A percentile compares a stretch with the other conserved stretches of the same genome.
These are phyloP conservation scores for Tholera decimalis DNA, from an alignment of 2,888 invertebrate species.

Conservation along the genomic window DNA sequence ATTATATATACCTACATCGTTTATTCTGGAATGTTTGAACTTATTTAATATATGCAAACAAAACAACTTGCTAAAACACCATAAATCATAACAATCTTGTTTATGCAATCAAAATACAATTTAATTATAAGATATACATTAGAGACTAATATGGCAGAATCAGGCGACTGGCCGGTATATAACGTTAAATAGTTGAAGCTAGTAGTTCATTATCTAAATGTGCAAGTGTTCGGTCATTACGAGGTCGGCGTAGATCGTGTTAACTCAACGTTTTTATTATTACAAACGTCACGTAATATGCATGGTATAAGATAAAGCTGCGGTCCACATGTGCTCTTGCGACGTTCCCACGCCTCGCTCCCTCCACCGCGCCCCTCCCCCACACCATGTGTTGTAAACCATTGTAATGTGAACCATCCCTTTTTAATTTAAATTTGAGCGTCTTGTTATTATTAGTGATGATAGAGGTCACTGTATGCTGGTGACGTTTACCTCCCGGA, in stretches of 20 bases:
- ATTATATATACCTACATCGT: neutral
- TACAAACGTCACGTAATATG: constrained; percentile 82
- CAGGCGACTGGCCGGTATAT: neutral
- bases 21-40: constrained; percentile 40
- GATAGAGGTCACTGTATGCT: constrained; percentile 70
- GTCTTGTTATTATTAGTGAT: constrained; percentile 54
- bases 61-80: constrained; percentile 29
- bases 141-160: constrained; percentile 25
- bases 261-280: constrained; percentile 87
- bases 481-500: constrained; percentile 86
- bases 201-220: constrained; percentile 78
- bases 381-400: constrained; percentile 81
- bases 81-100: constrained; percentile 49
- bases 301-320: constrained; percentile 88
- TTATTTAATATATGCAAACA: constrained; percentile 47
- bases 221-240: constrained; percentile 76
- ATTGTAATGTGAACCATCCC: constrained; percentile 74
- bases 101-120: constrained; percentile 40
- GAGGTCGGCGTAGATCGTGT: constrained; percentile 80
- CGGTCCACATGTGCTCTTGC: constrained; percentile 86
- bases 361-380: constrained; percentile 70
- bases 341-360: constrained; percentile 83
- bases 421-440: constrained; percentile 61
- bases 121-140: constrained; percentile 33
- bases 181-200: constrained; percentile 22